Base-by-base conservation (phyloP, 2,113 vertebrate genomes). In the Nerophis ophidion region DNA sequence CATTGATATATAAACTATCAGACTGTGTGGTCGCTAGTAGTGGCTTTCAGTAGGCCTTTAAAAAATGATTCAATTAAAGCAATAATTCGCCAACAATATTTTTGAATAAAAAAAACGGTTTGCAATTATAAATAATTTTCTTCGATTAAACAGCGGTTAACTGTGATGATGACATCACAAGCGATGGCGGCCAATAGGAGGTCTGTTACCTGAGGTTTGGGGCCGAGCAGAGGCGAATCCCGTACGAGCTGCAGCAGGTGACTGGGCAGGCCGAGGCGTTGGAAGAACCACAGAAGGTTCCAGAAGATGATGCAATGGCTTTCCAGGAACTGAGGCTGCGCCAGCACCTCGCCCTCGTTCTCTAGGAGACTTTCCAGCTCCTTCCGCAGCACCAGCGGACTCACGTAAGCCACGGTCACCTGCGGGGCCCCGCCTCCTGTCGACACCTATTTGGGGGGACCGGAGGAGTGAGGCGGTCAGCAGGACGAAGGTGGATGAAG, bases 201-300 rank as follows among this genome's bases (percentile, higher is more conserved):
- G 5, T 1, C 19, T 53, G 11, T 33, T 53, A 93, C 92, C 92
- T 92, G 91, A 0, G 87, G 38, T 51, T 81, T 38, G 0, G 70
- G 65, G 58, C 79, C 34, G 35, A 83, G 75, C n/a, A 92, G 86
- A 0, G 89, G 76, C 1, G 92, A 93, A 16, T 84, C 84, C 35
- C 88, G 60, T n/a, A 98, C 80, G 65, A 97, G 90, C 58, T 90
- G 91, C 15, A 91, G 91, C 16, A 98, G 88, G 79, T 94, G 91
- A 38, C 83, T 92, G 67, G 94, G 93, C 50, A 97, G 84, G 0
- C 85, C 80, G 12, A 98, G 86, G 14, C 95, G 90, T 63, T 92
- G 91, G 87, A 97, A 98, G 76, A 91, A 95, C 94, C 94, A 98
- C 0, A 97, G 83, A n/a, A 98, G 90, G 84, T 98, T 98, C 95